Evolutionary conservation across 1,140 invertebrate genomes (phyloP).

Genomic region (Cheumatopsyche charites): DNA sequence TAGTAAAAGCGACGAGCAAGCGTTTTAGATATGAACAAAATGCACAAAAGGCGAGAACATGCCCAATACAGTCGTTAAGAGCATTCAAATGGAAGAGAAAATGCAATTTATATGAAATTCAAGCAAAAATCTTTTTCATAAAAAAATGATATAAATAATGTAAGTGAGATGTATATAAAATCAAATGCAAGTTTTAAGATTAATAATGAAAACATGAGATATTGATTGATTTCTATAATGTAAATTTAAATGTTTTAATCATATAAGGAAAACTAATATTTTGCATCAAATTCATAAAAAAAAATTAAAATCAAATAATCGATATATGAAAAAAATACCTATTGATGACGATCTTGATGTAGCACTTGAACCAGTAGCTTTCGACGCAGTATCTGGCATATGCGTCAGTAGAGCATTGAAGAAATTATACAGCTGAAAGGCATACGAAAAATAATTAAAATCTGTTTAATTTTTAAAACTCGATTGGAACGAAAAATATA

Average conservation of each 20-base stretch:
- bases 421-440: conserved; percentile 89
- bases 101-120: no score
- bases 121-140: no score
- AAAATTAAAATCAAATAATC: background rate
- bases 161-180: no score
- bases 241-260: no score
- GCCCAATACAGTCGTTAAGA: no score
- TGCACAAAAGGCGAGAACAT: background rate
- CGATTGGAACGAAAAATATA: background rate
- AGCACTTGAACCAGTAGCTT: conserved; percentile 61
- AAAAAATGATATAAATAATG: no score
- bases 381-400: conserved; percentile 70
- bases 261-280: no score
- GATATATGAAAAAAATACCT: conserved; percentile 58
- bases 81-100: no score
- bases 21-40: conserved; percentile 8
- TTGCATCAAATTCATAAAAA: no score
- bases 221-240: no score
- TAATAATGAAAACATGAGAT: no score
- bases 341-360: conserved; percentile 68
- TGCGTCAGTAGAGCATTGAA: conserved; percentile 86
- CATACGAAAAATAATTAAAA: conserved; percentile 50
- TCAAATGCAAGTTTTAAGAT: no score
- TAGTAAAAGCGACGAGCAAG: conserved; percentile 36
- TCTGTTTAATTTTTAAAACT: background rate